phyloP scores from a whole-genome alignment of 2,888 invertebrate species.

The Nezara viridula region DNA sequence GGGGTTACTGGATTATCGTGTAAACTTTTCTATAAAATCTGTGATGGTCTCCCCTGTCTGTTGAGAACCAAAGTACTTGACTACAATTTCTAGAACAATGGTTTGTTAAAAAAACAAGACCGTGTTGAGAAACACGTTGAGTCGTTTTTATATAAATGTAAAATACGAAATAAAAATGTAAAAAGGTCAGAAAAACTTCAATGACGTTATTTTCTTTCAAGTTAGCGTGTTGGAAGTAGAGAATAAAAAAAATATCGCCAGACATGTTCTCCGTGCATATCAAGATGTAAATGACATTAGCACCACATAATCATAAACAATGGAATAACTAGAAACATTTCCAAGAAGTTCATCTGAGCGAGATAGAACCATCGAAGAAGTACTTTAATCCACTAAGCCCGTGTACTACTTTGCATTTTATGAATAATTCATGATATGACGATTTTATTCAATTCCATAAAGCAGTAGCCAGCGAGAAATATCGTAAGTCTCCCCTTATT shows the following conservation, averaged over 20 bases:
- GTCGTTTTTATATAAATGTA: too few species aligned
- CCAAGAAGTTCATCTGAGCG: neutral
- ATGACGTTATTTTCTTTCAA: neutral
- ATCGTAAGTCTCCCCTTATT: neutral
- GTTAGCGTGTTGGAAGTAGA: neutral
- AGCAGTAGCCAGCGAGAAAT: neutral
- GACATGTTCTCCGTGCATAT: neutral
- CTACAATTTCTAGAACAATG: too few species aligned
- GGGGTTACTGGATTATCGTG: too few species aligned
- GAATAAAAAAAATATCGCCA: neutral
- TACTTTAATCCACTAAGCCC: neutral
- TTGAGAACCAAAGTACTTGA: too few species aligned
- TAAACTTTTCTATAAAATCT: too few species aligned
- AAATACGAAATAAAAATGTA: too few species aligned
- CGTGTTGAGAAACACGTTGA: too few species aligned
- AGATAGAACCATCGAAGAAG: neutral
- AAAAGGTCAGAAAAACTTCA: too few species aligned
- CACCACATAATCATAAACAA: neutral
- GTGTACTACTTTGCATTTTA: constrained; percentile 5
- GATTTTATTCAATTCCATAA: constrained; percentile 37
- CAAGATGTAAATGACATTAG: neutral
- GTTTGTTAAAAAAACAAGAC: too few species aligned
- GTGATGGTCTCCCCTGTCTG: too few species aligned
- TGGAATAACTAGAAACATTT: neutral
- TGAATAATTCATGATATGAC: constrained; percentile 1